Conservation (phyloP, 1,140 invertebrate species). For the Euura saliciscinereae region DNA sequence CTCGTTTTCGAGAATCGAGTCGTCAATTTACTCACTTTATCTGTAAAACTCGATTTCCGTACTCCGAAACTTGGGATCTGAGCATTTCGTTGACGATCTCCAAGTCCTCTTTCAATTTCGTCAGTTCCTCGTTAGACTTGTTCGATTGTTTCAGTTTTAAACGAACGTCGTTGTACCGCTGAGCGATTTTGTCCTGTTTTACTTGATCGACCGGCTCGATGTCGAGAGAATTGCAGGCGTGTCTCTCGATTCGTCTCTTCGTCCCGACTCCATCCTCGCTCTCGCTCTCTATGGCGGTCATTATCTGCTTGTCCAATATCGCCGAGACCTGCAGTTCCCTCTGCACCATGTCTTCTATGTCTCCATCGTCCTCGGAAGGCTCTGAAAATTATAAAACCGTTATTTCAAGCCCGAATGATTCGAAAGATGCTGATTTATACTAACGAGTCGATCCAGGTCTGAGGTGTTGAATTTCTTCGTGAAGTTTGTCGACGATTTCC, state of each 20-base stretch:
- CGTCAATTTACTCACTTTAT: conserved; percentile 33
- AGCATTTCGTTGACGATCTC: conserved; percentile 51
- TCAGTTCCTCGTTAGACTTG: conserved; percentile 57
- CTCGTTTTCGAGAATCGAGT: not conserved
- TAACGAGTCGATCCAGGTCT: conserved; percentile 32
- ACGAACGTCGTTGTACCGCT: conserved; percentile 36
- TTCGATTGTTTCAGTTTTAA: conserved; percentile 38
- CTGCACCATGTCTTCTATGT: conserved; percentile 67
- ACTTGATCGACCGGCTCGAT: conserved; percentile 32
- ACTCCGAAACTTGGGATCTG: conserved; percentile 48
- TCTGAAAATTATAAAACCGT: not conserved
- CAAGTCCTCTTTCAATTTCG: conserved; percentile 50
- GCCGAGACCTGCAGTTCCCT: conserved; percentile 66
- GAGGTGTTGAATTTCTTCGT: conserved; percentile 45
- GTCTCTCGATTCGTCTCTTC: conserved; percentile 26
- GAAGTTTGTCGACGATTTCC: conserved; percentile 48
- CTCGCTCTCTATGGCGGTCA: conserved; percentile 61
- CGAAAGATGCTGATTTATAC: not conserved
- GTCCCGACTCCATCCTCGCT: conserved; percentile 31
- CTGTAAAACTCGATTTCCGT: conserved; percentile 51
- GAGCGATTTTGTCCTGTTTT: conserved; percentile 31
- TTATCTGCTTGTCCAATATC: conserved; percentile 63
- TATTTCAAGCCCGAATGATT: not conserved
- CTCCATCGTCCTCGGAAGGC: conserved; percentile 38
- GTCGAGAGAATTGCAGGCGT: conserved; percentile 32